These are phyloP conservation scores for Alca torda DNA, from an alignment of 2,797 vertebrate species.

Conservation along the genomic window DNA sequence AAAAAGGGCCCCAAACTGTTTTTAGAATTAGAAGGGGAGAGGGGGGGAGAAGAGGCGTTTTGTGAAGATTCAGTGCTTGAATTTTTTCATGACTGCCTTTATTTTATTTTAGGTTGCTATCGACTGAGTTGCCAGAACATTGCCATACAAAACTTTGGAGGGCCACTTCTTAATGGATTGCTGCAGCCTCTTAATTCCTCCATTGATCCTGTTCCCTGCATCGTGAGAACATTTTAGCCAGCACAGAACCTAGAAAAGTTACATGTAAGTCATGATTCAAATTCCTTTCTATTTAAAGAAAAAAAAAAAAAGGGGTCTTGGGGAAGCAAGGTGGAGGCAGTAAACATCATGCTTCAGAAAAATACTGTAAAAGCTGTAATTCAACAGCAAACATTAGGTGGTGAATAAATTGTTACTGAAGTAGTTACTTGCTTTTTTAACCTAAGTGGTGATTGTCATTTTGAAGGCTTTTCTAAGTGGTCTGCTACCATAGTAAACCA, in stretches of 20 bases:
- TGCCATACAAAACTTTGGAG: conserved; percentile 52
- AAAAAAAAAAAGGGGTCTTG: neutral
- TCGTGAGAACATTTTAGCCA: conserved; percentile 78
- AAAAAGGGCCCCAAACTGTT: neutral
- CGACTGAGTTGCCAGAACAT: conserved; percentile 52
- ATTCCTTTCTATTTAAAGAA: conserved; percentile 47
- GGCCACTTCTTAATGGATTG: conserved; percentile 81
- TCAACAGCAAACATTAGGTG: conserved; percentile 40
- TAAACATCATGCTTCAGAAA: conserved; percentile 37
- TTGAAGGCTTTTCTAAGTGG: conserved; percentile 29
- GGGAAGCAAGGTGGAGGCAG: neutral
- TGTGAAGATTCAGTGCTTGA: neutral
- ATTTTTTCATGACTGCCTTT: neutral
- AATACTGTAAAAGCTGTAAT: conserved; percentile 49
- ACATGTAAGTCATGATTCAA: conserved; percentile 76
- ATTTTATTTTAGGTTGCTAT: conserved; percentile 67
- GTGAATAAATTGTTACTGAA: conserved; percentile 46
- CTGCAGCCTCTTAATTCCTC: conserved; percentile 71
- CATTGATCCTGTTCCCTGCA: conserved; percentile 72
- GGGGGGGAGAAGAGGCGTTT: rapidly evolving
- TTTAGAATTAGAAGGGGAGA: neutral
- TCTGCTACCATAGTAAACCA: neutral
- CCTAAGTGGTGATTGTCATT: conserved; percentile 42
- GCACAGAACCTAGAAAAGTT: conserved; percentile 78
- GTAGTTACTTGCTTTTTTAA: conserved; percentile 52